These are phyloP conservation scores for Achlya flavicornis DNA, from an alignment of 2,888 invertebrate species.

Conservation along the genomic window DNA sequence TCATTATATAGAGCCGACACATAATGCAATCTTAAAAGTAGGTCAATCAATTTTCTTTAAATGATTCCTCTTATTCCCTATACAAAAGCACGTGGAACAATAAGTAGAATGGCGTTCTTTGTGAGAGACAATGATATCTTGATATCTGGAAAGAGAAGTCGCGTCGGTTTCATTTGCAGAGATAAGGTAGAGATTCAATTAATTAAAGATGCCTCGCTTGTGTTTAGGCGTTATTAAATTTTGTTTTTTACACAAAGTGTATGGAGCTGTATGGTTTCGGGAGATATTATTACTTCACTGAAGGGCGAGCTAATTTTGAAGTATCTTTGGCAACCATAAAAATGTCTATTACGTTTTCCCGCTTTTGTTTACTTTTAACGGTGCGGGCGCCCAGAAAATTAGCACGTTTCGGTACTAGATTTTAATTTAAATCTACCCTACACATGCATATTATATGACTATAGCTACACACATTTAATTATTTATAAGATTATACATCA, in stretches of 20 bases:
- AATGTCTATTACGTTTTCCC: slow-evolving; percentile 12
- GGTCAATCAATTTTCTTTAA: slow-evolving; percentile 51
- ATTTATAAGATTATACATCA: too few species aligned
- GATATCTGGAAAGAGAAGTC: slow-evolving; percentile 41
- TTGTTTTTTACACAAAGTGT: slow-evolving; percentile 25
- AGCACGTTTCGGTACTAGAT: background rate
- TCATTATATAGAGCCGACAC: slow-evolving; percentile 65
- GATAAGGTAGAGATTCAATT: slow-evolving; percentile 47
- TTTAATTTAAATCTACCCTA: background rate
- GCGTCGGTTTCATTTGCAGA: slow-evolving; percentile 43
- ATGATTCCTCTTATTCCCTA: slow-evolving; percentile 49
- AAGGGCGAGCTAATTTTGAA: slow-evolving; percentile 7
- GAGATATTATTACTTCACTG: slow-evolving; percentile 6
- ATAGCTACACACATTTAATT: background rate
- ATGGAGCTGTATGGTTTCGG: slow-evolving; percentile 1
- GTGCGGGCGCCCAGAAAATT: background rate
- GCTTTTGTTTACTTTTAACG: slow-evolving; percentile 1
- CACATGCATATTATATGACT: background rate
- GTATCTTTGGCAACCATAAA: slow-evolving; percentile 8
- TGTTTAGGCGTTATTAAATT: slow-evolving; percentile 45
- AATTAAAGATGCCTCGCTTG: slow-evolving; percentile 47
- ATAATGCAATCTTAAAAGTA: slow-evolving; percentile 61
- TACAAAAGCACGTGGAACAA: slow-evolving; percentile 59
- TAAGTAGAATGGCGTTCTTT: slow-evolving; percentile 57
- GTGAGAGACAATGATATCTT: slow-evolving; percentile 59